These are phyloP conservation scores for Eretmochelys imbricata DNA, from an alignment of 2,113 vertebrate genomes.

Conservation along the genomic window DNA sequence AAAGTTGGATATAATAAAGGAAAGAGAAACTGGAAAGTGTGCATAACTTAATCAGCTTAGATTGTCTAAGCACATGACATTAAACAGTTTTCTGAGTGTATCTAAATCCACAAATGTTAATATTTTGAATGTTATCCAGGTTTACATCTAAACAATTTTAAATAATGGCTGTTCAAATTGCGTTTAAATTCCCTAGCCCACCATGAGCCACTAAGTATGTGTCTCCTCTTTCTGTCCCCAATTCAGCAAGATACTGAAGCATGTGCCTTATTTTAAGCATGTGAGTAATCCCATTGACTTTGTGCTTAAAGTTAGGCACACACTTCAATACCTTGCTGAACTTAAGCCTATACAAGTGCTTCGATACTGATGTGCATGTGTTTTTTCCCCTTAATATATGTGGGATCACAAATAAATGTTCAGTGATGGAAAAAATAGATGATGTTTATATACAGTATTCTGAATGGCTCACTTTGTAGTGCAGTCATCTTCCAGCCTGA, in stretches of 20 bases:
- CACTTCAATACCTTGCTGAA: rapidly evolving
- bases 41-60: not conserved
- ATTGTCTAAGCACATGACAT: not conserved
- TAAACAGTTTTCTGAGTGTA: not conserved
- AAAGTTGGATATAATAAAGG: not conserved
- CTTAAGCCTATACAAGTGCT: rapidly evolving
- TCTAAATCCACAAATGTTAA: not conserved
- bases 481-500: rapidly evolving
- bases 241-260: not conserved
- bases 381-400: not conserved
- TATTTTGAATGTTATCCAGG: not conserved
- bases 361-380: rapidly evolving
- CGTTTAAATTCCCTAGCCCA: not conserved
- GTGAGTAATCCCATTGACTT: rapidly evolving
- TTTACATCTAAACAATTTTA: not conserved
- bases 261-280: not conserved
- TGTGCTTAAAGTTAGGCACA: not conserved
- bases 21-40: not conserved
- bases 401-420: not conserved
- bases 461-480: rapidly evolving
- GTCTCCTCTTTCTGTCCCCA: not conserved
- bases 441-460: not conserved
- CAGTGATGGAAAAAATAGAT: not conserved
- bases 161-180: not conserved
- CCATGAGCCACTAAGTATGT: not conserved